Evolutionary conservation across 2,888 invertebrate genomes (phyloP).

Genomic region (Eupithecia pulchellata): DNA sequence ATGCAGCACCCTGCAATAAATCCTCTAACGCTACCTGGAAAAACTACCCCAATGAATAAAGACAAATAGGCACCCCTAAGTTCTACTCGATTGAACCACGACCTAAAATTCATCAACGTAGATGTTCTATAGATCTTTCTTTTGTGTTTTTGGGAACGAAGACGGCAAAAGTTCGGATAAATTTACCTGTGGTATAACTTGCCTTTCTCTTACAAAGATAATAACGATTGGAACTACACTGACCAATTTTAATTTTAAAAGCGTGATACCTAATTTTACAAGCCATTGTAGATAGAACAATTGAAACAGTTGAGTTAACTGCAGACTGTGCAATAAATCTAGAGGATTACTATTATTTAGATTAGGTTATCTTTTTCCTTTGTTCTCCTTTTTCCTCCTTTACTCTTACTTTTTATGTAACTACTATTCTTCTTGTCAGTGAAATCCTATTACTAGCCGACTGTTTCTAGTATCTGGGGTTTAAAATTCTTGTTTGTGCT

Average conservation of each 20-base stretch:
- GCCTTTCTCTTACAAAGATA: not conserved
- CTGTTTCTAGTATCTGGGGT: too few relatives aligned
- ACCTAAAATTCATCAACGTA: conserved; percentile 30
- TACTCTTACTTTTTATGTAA: too few relatives aligned
- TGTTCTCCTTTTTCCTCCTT: too few relatives aligned
- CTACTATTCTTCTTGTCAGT: too few relatives aligned
- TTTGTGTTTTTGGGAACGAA: not conserved
- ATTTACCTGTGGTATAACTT: not conserved
- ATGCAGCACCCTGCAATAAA: conserved; percentile 16
- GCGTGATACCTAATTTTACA: too few relatives aligned
- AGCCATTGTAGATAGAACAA: too few relatives aligned
- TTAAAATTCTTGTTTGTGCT: too few relatives aligned
- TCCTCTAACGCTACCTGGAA: conserved; percentile 12
- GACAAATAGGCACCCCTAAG: conserved; percentile 16
- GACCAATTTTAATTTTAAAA: too few relatives aligned
- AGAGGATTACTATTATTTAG: not conserved
- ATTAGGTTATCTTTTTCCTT: too few relatives aligned
- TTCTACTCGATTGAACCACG: conserved; percentile 18
- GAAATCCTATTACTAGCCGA: too few relatives aligned
- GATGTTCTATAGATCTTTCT: not conserved
- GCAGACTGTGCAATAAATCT: too few relatives aligned
- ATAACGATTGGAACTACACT: not conserved
- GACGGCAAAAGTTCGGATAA: not conserved
- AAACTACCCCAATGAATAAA: conserved; percentile 26
- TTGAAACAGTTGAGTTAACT: too few relatives aligned